Evolutionary conservation across 2,113 vertebrate species (phyloP).

Genomic region (Felis chaus): DNA sequence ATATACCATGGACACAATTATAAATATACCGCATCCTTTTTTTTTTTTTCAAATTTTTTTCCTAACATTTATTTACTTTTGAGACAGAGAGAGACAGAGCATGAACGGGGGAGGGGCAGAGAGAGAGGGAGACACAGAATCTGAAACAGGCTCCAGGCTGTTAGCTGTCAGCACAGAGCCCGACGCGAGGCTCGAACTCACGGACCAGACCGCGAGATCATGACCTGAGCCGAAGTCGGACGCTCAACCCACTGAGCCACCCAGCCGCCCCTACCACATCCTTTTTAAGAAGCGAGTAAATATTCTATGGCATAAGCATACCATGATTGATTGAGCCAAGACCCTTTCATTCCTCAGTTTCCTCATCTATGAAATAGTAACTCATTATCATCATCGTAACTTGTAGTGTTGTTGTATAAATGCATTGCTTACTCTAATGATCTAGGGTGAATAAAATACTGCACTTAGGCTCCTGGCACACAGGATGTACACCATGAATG

Average conservation of each 20-base stretch:
- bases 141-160: no score
- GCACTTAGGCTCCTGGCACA: not conserved
- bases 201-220: no score
- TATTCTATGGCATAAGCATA: not conserved
- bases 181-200: no score
- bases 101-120: no score
- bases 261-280: not conserved
- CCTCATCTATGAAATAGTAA: not conserved
- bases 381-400: not conserved
- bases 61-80: no score
- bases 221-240: no score
- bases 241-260: no score
- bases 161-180: no score
- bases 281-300: not conserved
- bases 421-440: not conserved
- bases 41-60: no score
- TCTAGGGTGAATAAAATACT: not conserved
- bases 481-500: accelerated
- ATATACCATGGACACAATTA: not conserved
- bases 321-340: not conserved
- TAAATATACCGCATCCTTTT: not conserved
- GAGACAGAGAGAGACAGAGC: no score
- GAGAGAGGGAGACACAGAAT: no score
- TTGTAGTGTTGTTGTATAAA: not conserved
- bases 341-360: not conserved